These are phyloP conservation scores for Aythya baeri DNA, from an alignment of 2,113 vertebrate species.

Conservation along the genomic window DNA sequence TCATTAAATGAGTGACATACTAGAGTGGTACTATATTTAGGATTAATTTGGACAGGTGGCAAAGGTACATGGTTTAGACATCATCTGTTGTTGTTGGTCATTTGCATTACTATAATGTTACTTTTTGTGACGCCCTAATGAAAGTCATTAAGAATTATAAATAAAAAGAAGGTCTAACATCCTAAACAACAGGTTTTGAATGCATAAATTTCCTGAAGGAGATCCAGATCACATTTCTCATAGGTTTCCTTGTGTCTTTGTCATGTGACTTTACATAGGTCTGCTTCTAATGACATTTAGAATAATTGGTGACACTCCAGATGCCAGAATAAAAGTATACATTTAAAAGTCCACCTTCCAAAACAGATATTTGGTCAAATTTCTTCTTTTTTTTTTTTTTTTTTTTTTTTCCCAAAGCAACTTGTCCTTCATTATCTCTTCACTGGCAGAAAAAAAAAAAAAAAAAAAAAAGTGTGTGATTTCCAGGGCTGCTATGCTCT, in stretches of 20 bases:
- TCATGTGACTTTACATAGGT: not conserved
- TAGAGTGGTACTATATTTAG: conserved; percentile 6
- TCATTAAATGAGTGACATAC: not conserved
- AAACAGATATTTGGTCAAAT: not conserved
- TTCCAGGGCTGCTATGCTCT: not conserved
- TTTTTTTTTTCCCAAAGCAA: not conserved
- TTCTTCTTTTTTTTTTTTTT: not conserved
- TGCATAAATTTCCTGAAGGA: not conserved
- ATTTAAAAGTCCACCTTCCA: not conserved
- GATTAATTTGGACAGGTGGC: not conserved
- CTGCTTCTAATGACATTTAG: not conserved
- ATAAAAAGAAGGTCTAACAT: not conserved
- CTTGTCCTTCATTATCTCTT: not conserved
- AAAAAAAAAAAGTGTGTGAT: not conserved
- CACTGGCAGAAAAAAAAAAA: not conserved
- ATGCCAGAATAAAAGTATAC: not conserved
- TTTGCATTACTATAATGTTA: not conserved
- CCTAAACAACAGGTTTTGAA: not conserved
- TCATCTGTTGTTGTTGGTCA: conserved; percentile 13
- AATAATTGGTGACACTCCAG: not conserved
- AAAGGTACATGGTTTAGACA: conserved; percentile 4
- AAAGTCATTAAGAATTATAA: not conserved
- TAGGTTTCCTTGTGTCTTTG: not conserved
- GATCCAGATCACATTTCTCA: not conserved
- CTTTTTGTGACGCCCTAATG: not conserved